Conservation (phyloP, 1,140 invertebrate genomes). For the Heliconius congener region DNA sequence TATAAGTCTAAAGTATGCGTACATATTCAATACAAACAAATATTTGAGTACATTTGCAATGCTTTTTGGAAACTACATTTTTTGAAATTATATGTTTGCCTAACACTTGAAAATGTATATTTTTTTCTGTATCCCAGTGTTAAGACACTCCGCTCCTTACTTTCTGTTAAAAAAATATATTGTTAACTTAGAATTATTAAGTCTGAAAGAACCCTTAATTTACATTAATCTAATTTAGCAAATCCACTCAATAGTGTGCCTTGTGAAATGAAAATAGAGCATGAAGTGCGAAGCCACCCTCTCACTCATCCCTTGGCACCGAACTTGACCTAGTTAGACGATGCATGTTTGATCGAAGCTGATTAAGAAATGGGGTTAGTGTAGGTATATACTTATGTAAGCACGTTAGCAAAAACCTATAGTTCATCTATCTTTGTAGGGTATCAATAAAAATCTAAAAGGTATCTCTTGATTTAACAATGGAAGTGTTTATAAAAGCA, state of each 20-base stretch:
- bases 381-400: constrained; percentile 38
- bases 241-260: constrained; percentile 23
- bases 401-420: constrained; percentile 35
- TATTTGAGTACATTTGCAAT: background rate
- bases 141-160: too few species aligned
- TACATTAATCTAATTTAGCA: constrained; percentile 7
- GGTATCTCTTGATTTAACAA: constrained; percentile 16
- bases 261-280: constrained; percentile 36
- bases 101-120: background rate
- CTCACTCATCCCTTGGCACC: constrained; percentile 34
- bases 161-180: background rate
- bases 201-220: constrained; percentile 1
- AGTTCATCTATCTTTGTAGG: constrained; percentile 29
- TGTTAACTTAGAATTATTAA: background rate
- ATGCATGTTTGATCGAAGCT: constrained; percentile 45
- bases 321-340: constrained; percentile 44
- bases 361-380: constrained; percentile 45
- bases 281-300: constrained; percentile 24
- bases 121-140: too few species aligned
- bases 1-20: background rate
- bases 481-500: constrained; percentile 9
- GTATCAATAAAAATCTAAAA: constrained; percentile 34
- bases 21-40: background rate
- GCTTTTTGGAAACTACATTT: background rate
- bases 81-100: background rate